Percentiles rank a stretch among this genome's conserved stretches.
Conservation (phyloP, 2,113 vertebrate species). For the Menidia beryllina region DNA sequence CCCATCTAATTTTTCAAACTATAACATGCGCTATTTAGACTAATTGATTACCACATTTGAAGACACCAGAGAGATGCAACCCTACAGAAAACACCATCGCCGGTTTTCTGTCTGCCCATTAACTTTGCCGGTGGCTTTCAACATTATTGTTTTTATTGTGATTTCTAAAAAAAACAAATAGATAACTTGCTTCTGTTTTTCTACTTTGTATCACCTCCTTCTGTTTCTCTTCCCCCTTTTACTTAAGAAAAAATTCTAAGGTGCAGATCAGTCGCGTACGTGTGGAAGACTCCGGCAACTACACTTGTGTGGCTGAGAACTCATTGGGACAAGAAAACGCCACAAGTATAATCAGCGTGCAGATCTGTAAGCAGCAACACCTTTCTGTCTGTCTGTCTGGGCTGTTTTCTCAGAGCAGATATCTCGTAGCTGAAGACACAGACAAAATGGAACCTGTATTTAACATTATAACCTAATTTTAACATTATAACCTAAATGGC, state of each 20-base stretch:
- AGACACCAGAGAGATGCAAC: no score
- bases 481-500: no score
- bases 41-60: no score
- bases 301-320: constrained; percentile 96
- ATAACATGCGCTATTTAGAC: no score
- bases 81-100: no score
- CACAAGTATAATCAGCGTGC: constrained; percentile 91
- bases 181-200: constrained; percentile 4
- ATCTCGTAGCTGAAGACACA: not conserved
- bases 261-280: constrained; percentile 95
- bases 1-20: no score
- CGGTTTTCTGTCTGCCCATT: no score
- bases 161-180: constrained; percentile 21
- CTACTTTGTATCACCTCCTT: constrained; percentile 26
- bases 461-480: no score
- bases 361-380: constrained; percentile 88
- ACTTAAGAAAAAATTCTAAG: constrained; percentile 94
- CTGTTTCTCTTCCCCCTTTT: constrained; percentile 9
- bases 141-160: not conserved
- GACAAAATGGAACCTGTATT: not conserved
- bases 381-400: not conserved
- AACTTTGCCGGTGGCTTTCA: no score
- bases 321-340: constrained; percentile 90
- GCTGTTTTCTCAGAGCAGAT: not conserved
- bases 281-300: constrained; percentile 94